Base-by-base conservation (phyloP, 2,888 invertebrate species). In the Oeneis ivallda region DNA sequence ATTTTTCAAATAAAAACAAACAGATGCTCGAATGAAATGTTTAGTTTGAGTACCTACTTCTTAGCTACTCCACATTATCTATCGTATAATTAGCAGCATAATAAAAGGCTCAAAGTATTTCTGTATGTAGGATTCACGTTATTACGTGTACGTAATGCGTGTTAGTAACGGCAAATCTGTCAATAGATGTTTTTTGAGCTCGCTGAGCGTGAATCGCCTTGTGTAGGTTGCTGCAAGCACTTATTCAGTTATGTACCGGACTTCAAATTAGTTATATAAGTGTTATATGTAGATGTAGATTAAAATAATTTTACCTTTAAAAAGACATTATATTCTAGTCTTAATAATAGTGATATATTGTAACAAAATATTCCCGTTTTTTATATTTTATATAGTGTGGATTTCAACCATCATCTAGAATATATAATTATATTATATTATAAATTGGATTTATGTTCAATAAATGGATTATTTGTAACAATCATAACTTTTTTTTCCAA, bases 241-340 rank as follows among this genome's bases (percentile, higher is more conserved):
- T 50, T 13, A 50, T 26, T 50, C 19, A 50, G 26, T 13, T 50
- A 26, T 4, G 26, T 26, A 19, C 56, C 17, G 7, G 11, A 56
- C 19, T 58, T 43, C 26, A 50, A 39, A n/a, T 11, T 32, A 54
- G 41, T 53, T 4, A 47, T 34, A n/a, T 63, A 65, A 60, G 57
- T 57, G 57, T 67, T 59, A 61, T 45, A 59, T 37, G 53, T 71
- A 64, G 58, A 62, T 47, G 17, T 62, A 64, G 43, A 34, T 41
- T 65, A 67, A 62, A 13, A 39, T 61, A 64, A 62, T 58, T 39
- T 43, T 57, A 64, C 49, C 60, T 67, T 66, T 41, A 45, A 56
- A 54, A 37, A 65, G 63, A 65, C 65, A 68, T 67, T 56, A 62
- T 65, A 66, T 66, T 71, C 71, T 71, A 71, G 71, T 70, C 71